A percentile compares a stretch with the other conserved stretches of the same genome.
Conservation (phyloP, 2,797 vertebrate species). For the Gorsachius magnificus region DNA sequence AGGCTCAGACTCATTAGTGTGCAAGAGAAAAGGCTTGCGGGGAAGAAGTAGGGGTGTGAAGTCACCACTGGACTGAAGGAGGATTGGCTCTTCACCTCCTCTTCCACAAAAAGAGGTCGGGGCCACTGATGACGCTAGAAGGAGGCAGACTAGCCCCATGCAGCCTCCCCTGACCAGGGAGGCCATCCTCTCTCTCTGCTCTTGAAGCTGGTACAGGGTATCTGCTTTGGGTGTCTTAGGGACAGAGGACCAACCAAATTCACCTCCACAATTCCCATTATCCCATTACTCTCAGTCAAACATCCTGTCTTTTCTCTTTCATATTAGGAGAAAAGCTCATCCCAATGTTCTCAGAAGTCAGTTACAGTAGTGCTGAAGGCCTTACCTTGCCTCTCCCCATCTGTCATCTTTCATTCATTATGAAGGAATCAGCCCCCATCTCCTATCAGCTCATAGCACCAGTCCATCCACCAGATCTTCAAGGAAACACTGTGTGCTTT, state of each 20-base stretch:
- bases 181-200: not conserved
- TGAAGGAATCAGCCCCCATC: conserved; percentile 20
- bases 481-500: not conserved
- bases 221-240: not conserved
- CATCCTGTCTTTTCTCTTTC: not conserved
- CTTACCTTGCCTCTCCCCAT: conserved; percentile 48
- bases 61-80: not conserved
- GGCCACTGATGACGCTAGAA: not conserved
- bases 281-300: not conserved
- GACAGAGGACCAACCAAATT: not conserved
- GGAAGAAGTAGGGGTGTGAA: conserved; percentile 6
- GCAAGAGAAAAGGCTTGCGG: conserved; percentile 9
- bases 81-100: not conserved
- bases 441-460: conserved; percentile 32
- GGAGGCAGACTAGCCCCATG: not conserved
- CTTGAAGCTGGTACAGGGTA: not conserved
- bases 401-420: conserved; percentile 51
- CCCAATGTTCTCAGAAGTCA: conserved; percentile 19
- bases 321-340: not conserved
- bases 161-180: not conserved
- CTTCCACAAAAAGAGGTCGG: not conserved
- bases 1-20: conserved; percentile 27
- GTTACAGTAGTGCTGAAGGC: conserved; percentile 38
- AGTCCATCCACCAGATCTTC: conserved; percentile 54
- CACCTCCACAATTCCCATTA: not conserved